Evolutionary conservation across 2,797 vertebrate species (phyloP), one percentile per base, ranked within the genome.

Genomic region (Danio albolineatus): DNA sequence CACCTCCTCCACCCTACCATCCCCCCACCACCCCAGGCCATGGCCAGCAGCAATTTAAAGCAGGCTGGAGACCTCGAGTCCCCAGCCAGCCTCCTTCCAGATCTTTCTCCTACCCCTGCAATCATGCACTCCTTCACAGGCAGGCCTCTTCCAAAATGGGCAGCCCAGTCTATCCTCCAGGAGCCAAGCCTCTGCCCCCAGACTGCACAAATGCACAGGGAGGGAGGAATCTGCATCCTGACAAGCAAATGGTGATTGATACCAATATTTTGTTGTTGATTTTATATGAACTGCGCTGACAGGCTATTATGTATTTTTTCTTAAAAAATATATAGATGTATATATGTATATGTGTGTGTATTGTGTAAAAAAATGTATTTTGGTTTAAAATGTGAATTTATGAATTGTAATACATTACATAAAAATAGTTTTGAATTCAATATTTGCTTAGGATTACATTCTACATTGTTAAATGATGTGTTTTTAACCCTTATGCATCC

Each of bases 41-140:
- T n/a, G 92, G 91, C 87, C 97, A 98, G 36, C 82, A 80, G 73
- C 82, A 86, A 85, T 95, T 97, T 86, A 98, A 97, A 93, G 93
- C 95, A 19, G 93, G 95, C 77, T 99, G 97, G 98, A 96, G 96
- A 71, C 98, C 96, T 49, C 95, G 97, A 28, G 94, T 95, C 39
- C 95, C 96, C 86, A 94, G 91, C 77, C 97, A 97, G 38, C 94
- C 96, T 64, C 97, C 98, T 5, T 97, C 97, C 0, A 96, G 97
- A 51, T 99, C 98, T 41, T 97, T 98, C 76, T 99, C 98, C 14
- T 99, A 98, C 54, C 97, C 98, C 0, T 99, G 98, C 82, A 98
- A 98, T 89, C 97, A 96, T 85, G 94, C 96, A 0, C 87, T 98
- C 72, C 95, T 96, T 83, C 96, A 96, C 86, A 94, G 95, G 78